Evolutionary conservation across 2,113 vertebrate genomes (phyloP).

Genomic region (Talpa occidentalis): DNA sequence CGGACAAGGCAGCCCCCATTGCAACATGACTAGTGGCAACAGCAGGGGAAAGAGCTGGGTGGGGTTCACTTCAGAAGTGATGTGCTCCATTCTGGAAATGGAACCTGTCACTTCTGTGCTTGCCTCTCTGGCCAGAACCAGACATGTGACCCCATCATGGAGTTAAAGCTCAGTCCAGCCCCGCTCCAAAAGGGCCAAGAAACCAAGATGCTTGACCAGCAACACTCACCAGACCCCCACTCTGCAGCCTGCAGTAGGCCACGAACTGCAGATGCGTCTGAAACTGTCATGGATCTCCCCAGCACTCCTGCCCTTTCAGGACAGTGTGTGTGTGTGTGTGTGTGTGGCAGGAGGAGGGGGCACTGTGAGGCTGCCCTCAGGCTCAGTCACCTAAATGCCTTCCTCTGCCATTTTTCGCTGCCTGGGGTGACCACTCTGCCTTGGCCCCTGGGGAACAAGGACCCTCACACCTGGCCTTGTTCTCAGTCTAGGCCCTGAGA

Average conservation of each 20-base stretch:
- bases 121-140: background rate
- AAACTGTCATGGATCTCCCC: background rate
- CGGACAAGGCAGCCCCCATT: background rate
- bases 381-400: background rate
- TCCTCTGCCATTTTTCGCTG: background rate
- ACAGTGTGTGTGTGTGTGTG: too few relatives aligned
- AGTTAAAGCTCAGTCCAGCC: background rate
- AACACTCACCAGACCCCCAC: background rate
- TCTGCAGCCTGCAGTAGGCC: background rate
- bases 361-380: background rate
- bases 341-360: too few relatives aligned
- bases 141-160: background rate
- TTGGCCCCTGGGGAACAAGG: background rate
- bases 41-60: background rate
- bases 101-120: background rate
- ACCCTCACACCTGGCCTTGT: background rate
- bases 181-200: background rate
- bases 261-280: too few relatives aligned
- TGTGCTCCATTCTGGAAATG: background rate
- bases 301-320: background rate
- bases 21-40: accelerated
- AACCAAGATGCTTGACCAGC: background rate
- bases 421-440: too few relatives aligned
- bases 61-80: background rate
- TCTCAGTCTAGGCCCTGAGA: too few relatives aligned